Percentiles rank a stretch among this genome's conserved stretches.
Evolutionary conservation across 2,888 invertebrate species (phyloP).

Genomic region (Lycaena phlaeas): DNA sequence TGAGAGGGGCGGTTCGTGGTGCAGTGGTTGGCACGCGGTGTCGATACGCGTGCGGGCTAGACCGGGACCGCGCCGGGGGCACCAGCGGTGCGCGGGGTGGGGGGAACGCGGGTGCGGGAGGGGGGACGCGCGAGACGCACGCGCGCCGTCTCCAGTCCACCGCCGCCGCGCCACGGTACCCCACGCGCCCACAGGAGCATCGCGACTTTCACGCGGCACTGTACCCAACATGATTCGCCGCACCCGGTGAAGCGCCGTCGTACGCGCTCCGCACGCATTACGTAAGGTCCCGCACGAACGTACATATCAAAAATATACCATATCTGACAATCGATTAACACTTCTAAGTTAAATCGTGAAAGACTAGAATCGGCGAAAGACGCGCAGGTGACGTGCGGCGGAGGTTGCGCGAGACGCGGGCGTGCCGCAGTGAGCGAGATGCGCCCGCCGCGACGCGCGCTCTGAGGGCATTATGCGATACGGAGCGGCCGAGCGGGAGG

Average conservation of each 20-base stretch:
- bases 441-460: slow-evolving; percentile 32
- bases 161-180: slow-evolving; percentile 44
- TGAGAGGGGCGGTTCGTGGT: slow-evolving; percentile 35
- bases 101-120: slow-evolving; percentile 15
- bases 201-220: slow-evolving; percentile 49
- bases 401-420: slow-evolving; percentile 31
- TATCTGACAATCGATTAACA: slow-evolving; percentile 19
- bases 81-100: slow-evolving; percentile 27
- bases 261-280: slow-evolving; percentile 46
- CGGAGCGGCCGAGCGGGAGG: slow-evolving; percentile 27
- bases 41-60: slow-evolving; percentile 49
- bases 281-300: slow-evolving; percentile 42
- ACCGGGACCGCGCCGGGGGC: slow-evolving; percentile 21
- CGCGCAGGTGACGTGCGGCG: slow-evolving; percentile 27
- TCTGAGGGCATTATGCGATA: slow-evolving; percentile 34
- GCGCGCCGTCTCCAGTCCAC: slow-evolving; percentile 48
- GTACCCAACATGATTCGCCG: slow-evolving; percentile 52
- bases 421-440: slow-evolving; percentile 46
- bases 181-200: slow-evolving; percentile 42
- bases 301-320: slow-evolving; percentile 36
- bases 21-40: slow-evolving; percentile 59
- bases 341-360: slow-evolving; percentile 13
- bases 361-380: slow-evolving; percentile 23
- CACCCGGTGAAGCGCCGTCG: slow-evolving; percentile 52
- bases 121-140: slow-evolving; percentile 27